Percentiles rank a stretch among this genome's conserved stretches.
phyloP scores from a whole-genome alignment of 2,113 vertebrate genomes.

The Thunnus thynnus region DNA sequence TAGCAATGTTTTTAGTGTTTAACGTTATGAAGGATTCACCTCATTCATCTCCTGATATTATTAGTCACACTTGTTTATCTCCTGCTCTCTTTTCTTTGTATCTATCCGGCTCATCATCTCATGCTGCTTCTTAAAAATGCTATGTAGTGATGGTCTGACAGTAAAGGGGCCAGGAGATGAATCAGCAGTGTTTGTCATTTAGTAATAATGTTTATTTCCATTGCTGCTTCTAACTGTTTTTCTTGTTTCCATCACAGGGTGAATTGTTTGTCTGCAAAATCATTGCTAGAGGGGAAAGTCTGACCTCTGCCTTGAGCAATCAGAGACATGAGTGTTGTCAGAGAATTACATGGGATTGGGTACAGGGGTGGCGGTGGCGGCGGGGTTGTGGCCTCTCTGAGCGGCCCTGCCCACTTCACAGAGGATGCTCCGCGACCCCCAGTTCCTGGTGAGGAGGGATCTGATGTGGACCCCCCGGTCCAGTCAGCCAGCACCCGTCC shows the following conservation, averaged over 20 bases:
- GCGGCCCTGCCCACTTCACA: slow-evolving; percentile 88
- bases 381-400: slow-evolving; percentile 71
- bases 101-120: slow-evolving; percentile 19
- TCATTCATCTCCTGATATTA: background rate
- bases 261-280: slow-evolving; percentile 79
- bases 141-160: background rate
- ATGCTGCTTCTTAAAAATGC: background rate
- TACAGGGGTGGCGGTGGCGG: slow-evolving; percentile 83
- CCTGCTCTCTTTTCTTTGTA: background rate
- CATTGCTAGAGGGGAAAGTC: slow-evolving; percentile 81
- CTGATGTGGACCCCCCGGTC: slow-evolving; percentile 76
- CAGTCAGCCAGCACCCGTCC: slow-evolving; percentile 83
- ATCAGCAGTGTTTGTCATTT: slow-evolving; percentile 7
- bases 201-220: slow-evolving; percentile 11
- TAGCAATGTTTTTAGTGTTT: background rate
- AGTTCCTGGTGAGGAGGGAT: slow-evolving; percentile 95
- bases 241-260: slow-evolving; percentile 76
- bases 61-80: background rate
- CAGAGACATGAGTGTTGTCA: slow-evolving; percentile 88
- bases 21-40: background rate
- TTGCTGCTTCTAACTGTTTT: slow-evolving; percentile 34
- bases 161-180: background rate
- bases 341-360: slow-evolving; percentile 90
- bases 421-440: slow-evolving; percentile 96
- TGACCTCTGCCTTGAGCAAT: slow-evolving; percentile 77